A percentile compares a stretch with the other conserved stretches of the same genome.
phyloP scores from a whole-genome alignment of 2,113 vertebrate species.

The Muscicapa adusta region DNA sequence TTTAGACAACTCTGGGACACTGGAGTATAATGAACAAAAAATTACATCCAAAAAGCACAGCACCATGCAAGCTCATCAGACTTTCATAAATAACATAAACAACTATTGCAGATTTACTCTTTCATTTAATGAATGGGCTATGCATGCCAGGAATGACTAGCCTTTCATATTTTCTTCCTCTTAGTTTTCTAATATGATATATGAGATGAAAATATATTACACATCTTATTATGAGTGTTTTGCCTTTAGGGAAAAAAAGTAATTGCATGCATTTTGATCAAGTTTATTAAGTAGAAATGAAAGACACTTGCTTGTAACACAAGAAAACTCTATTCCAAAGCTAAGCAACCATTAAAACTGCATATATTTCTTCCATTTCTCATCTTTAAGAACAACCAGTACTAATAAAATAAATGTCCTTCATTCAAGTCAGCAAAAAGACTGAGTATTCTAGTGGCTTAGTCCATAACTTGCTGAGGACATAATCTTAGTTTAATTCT shows the following conservation, averaged over 20 bases:
- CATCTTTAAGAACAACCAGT: background rate
- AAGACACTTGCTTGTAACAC: background rate
- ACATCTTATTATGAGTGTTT: background rate
- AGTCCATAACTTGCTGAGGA: background rate
- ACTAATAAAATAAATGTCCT: background rate
- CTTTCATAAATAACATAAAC: conserved; percentile 1
- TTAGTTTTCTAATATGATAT: background rate
- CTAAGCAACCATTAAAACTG: background rate
- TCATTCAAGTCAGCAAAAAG: background rate
- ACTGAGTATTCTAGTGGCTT: background rate
- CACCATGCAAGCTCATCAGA: background rate
- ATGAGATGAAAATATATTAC: background rate
- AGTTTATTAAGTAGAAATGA: background rate
- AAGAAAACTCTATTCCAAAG: background rate
- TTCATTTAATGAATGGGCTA: conserved; percentile 3
- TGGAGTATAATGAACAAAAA: background rate
- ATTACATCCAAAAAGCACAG: background rate
- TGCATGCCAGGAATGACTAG: background rate
- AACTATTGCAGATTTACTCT: background rate
- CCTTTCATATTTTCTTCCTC: background rate
- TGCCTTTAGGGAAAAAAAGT: background rate
- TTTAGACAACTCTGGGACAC: background rate
- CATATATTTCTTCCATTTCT: background rate
- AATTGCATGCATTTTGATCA: background rate
- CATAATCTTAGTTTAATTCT: background rate